Conservation (phyloP, 2,797 vertebrate genomes). For the Anas flavirostris region DNA sequence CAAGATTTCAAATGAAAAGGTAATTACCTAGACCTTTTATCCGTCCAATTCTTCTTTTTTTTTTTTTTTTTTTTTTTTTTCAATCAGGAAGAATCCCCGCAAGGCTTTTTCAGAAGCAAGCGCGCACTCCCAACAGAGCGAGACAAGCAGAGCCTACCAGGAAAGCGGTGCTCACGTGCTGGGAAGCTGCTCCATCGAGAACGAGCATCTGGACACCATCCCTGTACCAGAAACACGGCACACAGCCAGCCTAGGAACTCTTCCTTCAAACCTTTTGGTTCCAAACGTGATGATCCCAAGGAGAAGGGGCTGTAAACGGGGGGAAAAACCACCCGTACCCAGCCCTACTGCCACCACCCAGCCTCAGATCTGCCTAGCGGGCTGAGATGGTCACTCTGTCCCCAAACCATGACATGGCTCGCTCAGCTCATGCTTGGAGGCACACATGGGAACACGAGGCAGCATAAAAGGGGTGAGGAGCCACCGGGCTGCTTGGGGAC, state of each 20-base stretch:
- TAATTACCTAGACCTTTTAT: not conserved
- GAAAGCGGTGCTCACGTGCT: not conserved
- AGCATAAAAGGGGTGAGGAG: no score
- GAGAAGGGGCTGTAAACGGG: not conserved
- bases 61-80: not conserved
- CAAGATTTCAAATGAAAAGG: conserved; percentile 15
- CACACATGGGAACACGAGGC: not conserved
- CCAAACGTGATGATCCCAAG: not conserved
- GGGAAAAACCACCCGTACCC: no score
- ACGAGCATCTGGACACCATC: not conserved
- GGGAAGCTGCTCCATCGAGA: not conserved
- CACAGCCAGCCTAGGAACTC: not conserved
- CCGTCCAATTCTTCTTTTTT: not conserved
- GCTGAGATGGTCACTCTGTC: no score
- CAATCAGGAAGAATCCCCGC: not conserved
- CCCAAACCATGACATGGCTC: no score
- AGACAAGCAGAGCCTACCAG: not conserved
- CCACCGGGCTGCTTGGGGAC: no score
- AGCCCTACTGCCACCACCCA: no score
- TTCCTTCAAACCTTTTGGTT: not conserved
- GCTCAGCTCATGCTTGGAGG: not conserved
- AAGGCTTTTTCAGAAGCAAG: not conserved
- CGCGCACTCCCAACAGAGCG: not conserved
- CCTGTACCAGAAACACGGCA: not conserved
- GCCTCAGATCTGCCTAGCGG: no score